Conservation (phyloP, 2,888 invertebrate genomes). For the Apodemia duryi region DNA sequence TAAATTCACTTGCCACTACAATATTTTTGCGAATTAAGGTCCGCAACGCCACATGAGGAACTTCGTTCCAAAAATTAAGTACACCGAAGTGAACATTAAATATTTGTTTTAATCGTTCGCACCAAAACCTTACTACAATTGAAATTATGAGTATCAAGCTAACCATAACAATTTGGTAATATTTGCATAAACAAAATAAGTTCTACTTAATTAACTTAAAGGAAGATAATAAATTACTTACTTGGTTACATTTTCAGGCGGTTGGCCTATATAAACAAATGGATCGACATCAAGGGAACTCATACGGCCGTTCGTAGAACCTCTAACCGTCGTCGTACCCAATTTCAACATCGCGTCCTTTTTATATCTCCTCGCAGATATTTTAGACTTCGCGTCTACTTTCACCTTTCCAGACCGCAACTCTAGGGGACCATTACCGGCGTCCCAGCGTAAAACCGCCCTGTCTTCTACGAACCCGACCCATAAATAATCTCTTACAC, state of each 20-base stretch:
- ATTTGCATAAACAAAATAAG: not conserved
- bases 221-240: slow-evolving; percentile 36
- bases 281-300: slow-evolving; percentile 65
- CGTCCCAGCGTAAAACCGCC: slow-evolving; percentile 62
- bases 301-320: slow-evolving; percentile 63
- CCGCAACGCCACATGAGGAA: too few species aligned
- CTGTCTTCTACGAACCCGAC: slow-evolving; percentile 60
- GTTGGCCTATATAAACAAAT: slow-evolving; percentile 59
- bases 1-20: too few species aligned
- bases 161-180: not conserved
- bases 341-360: slow-evolving; percentile 63
- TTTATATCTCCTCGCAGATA: slow-evolving; percentile 65
- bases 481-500: slow-evolving; percentile 69
- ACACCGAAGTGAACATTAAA: too few species aligned
- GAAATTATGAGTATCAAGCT: not conserved
- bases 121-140: not conserved
- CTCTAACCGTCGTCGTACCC: slow-evolving; percentile 53
- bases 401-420: slow-evolving; percentile 58
- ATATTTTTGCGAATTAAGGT: too few species aligned
- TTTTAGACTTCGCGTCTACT: slow-evolving; percentile 55
- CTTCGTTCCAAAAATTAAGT: too few species aligned
- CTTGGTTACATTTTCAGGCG: slow-evolving; percentile 66
- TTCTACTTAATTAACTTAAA: slow-evolving; percentile 8
- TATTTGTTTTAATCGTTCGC: not conserved
- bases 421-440: slow-evolving; percentile 62